These are phyloP conservation scores for Stercorarius parasiticus DNA, from an alignment of 2,113 vertebrate species.

Conservation along the genomic window DNA sequence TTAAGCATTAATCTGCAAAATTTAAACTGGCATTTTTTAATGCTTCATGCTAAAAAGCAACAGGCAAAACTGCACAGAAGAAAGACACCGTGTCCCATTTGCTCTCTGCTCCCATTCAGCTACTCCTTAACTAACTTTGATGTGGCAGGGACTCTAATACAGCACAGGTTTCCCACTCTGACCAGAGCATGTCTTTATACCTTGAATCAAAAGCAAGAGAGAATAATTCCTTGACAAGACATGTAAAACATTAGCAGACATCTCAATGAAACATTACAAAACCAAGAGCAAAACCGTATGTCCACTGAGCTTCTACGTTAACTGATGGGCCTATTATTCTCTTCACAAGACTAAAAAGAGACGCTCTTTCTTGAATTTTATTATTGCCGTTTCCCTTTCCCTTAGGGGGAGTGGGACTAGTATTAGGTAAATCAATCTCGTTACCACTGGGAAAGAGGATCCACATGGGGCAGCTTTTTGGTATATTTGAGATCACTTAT, in stretches of 20 bases:
- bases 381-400: not conserved
- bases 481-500: not conserved
- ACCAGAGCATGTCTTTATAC: not conserved
- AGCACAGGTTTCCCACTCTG: not conserved
- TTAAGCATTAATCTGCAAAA: not conserved
- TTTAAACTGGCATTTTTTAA: not conserved
- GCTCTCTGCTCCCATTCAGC: not conserved
- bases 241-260: not conserved
- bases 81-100: not conserved
- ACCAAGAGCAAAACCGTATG: not conserved
- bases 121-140: not conserved
- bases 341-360: not conserved
- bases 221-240: not conserved
- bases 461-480: not conserved
- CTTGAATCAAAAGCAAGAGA: not conserved
- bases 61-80: not conserved
- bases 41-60: not conserved
- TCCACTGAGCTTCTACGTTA: not conserved
- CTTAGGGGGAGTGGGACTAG: not conserved
- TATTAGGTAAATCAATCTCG: not conserved
- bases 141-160: not conserved
- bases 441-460: not conserved
- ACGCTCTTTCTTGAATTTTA: not conserved
- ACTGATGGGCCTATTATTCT: not conserved
- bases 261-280: not conserved